Conservation (phyloP, 37 sponge, comb jelly and placozoan genomes). For the Crambe crambe region DNA sequence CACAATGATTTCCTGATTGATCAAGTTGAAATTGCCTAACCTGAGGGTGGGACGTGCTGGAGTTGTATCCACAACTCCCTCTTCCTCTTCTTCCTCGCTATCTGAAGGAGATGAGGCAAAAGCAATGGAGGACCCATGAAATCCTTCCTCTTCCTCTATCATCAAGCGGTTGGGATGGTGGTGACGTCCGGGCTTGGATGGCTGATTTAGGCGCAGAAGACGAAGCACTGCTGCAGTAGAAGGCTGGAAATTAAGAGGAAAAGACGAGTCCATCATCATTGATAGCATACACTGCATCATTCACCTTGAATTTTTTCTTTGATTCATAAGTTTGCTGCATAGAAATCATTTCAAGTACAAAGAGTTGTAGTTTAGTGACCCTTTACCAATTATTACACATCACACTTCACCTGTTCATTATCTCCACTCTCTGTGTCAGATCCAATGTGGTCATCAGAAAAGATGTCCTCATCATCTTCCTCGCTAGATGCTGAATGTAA, state of each 20-base stretch:
- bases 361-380: neutral
- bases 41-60: conserved; percentile 52
- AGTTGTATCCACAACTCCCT: neutral
- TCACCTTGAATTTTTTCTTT: conserved; percentile 10
- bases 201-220: conserved; percentile 10
- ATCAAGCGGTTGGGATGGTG: neutral
- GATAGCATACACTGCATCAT: too few relatives aligned
- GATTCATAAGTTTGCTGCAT: neutral
- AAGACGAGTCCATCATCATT: neutral
- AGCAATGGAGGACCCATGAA: conserved; percentile 38
- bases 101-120: conserved; percentile 63
- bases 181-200: conserved; percentile 1
- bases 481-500: conserved; percentile 26
- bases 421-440: conserved; percentile 74
- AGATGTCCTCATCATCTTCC: conserved; percentile 67
- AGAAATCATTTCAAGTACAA: conserved; percentile 1
- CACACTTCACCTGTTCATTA: conserved; percentile 51
- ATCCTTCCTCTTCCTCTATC: conserved; percentile 29
- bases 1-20: neutral
- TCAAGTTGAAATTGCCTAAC: too few relatives aligned
- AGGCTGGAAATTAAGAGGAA: neutral
- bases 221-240: conserved; percentile 31
- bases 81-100: conserved; percentile 51
- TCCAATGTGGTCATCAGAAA: conserved; percentile 54
- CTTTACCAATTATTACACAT: neutral